Evolutionary conservation across 1,140 invertebrate genomes (phyloP), one percentile per base, ranked within the genome.

Genomic region (Sitophilus oryzae): DNA sequence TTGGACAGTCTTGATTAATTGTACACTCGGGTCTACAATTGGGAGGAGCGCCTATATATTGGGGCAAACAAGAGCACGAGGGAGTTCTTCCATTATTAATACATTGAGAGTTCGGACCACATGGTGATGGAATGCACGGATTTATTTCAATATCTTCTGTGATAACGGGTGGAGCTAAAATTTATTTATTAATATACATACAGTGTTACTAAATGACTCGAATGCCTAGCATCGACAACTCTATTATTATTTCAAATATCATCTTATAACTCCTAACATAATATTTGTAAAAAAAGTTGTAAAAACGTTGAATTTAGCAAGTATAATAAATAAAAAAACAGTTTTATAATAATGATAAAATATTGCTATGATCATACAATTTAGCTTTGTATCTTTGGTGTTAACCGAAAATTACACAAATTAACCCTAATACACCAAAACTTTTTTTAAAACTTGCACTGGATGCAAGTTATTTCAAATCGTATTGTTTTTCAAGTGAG

Each of bases 1-100:
- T 79, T 0, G 81, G 70, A 64, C 84, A 86, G 66, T 87, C 83
- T 0, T 80, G 76, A 67, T 83, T 82, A 14, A 84, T 80, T 10
- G 78, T 79, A 70, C 84, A 88, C 70, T 88, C 84, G 16, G 85
- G 84, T 68, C 46, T 76, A 69, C 53, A 68, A 38, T 70, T 66
- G 69, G 41, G 60, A 44, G 66, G 67, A 42, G 59, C 57, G 36
- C 68, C 67, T 53, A 68, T 66, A 23, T 64, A 66, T 22, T 60
- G 76, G 11, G 67, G 65, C 30, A 76, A 67, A 64, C 82, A 84
- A 0, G 79, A 78, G 68, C 82, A 84, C 25, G 76, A 74, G 15
- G 80, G 79, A 34, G 76, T 68, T 40, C 74, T 75, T 37, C 74
- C 77, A 34, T 73, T 69, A 50, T 76, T 76, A 67, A 76, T 75